Conservation (phyloP, 1,140 invertebrate species). For the Bombus soroeensis region DNA sequence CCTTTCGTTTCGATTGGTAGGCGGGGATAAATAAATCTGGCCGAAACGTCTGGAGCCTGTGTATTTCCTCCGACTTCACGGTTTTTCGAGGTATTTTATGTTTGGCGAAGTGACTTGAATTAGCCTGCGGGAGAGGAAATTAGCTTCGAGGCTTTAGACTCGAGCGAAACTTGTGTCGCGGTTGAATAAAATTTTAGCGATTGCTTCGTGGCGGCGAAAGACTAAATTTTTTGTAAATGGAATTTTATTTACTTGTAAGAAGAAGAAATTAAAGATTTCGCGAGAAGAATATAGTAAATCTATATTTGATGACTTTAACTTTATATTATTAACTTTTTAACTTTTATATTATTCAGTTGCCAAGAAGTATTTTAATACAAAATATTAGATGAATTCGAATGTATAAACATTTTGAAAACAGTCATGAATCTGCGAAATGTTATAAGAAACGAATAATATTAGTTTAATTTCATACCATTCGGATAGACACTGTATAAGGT, state of each 20-base stretch:
- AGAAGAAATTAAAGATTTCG: not conserved
- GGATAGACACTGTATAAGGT: too few species aligned
- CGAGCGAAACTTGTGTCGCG: not conserved
- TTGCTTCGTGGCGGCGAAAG: too few species aligned
- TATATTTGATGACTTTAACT: too few species aligned
- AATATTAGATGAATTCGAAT: too few species aligned
- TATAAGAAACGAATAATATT: too few species aligned
- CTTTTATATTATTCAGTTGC: too few species aligned
- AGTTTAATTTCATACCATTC: too few species aligned
- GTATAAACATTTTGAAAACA: too few species aligned
- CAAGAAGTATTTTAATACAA: too few species aligned
- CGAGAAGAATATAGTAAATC: too few species aligned
- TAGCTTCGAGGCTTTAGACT: not conserved
- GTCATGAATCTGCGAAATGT: too few species aligned
- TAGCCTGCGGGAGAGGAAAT: not conserved
- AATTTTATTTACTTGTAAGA: not conserved
- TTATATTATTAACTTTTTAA: too few species aligned
- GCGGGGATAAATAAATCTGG: slow-evolving; percentile 6
- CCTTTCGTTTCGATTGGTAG: not conserved
- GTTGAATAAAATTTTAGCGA: not conserved
- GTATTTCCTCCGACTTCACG: not conserved
- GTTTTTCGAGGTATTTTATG: not conserved
- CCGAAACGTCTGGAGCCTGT: not conserved
- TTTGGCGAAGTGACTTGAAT: not conserved
- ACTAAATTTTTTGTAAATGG: not conserved